Percentiles rank a stretch among this genome's conserved stretches.
These are phyloP conservation scores for Esperia sulphurella DNA, from an alignment of 2,888 invertebrate genomes.

Conservation along the genomic window DNA sequence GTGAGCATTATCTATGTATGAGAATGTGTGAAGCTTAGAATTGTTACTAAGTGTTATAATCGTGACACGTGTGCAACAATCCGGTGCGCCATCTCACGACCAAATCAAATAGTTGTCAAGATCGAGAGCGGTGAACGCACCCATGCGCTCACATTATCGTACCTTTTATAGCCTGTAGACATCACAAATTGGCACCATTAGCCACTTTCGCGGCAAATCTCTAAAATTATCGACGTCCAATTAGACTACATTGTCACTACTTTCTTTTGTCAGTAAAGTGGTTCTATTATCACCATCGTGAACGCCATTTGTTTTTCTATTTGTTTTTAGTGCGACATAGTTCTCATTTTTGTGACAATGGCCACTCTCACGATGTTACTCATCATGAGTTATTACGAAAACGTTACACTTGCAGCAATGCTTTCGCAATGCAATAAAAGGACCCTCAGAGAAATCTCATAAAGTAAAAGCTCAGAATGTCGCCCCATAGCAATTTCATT, in stretches of 20 bases:
- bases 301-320: slow-evolving; percentile 16
- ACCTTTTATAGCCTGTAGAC: slow-evolving; percentile 35
- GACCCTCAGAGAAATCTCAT: slow-evolving; percentile 44
- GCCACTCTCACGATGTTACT: slow-evolving; percentile 17
- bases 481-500: slow-evolving; percentile 71
- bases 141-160: slow-evolving; percentile 21
- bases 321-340: slow-evolving; percentile 29
- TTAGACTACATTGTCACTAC: slow-evolving; percentile 38
- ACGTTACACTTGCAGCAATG: slow-evolving; percentile 15
- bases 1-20: no score
- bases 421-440: slow-evolving; percentile 29
- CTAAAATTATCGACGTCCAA: slow-evolving; percentile 41
- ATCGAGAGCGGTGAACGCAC: slow-evolving; percentile 46
- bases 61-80: slow-evolving; percentile 46
- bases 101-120: slow-evolving; percentile 40
- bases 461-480: slow-evolving; percentile 51
- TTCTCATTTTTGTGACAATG: slow-evolving; percentile 32
- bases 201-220: slow-evolving; percentile 41
- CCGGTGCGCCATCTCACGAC: slow-evolving; percentile 63
- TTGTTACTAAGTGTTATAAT: slow-evolving; percentile 12
- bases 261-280: slow-evolving; percentile 16
- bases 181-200: slow-evolving; percentile 55
- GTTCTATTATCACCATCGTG: slow-evolving; percentile 8
- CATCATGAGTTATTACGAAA: slow-evolving; percentile 12
- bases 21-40: not conserved